Evolutionary conservation across 2,113 vertebrate genomes (phyloP).

Genomic region (Myiagra hebetior): DNA sequence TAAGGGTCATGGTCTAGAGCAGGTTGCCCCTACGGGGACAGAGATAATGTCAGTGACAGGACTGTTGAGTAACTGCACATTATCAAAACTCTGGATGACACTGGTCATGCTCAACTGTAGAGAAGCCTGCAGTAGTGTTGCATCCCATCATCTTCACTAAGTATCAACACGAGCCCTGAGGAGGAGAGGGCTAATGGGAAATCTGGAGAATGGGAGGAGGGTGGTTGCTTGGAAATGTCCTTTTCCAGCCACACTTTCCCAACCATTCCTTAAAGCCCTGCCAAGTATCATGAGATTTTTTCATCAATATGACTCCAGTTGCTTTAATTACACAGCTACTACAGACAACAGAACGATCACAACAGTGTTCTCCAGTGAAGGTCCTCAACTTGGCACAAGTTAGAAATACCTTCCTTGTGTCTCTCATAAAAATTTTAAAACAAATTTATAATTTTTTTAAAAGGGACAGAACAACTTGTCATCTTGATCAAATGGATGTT

Average conservation of each 20-base stretch:
- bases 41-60: slow-evolving; percentile 43
- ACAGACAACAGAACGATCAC: background rate
- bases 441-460: background rate
- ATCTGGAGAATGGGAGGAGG: background rate
- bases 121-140: slow-evolving; percentile 66
- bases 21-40: slow-evolving; percentile 47
- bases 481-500: background rate
- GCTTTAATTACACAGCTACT: background rate
- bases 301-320: background rate
- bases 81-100: slow-evolving; percentile 63
- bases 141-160: slow-evolving; percentile 56
- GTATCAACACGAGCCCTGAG: slow-evolving; percentile 51
- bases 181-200: slow-evolving; percentile 4
- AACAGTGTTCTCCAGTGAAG: background rate
- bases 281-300: background rate
- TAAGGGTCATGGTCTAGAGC: slow-evolving; percentile 63
- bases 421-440: background rate
- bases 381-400: background rate
- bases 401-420: background rate
- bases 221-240: slow-evolving; percentile 4
- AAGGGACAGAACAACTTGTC: background rate
- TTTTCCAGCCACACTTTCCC: background rate
- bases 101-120: slow-evolving; percentile 40
- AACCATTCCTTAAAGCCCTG: background rate
- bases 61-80: slow-evolving; percentile 55